These are phyloP conservation scores for Drosophila littoralis DNA, from an alignment of 1,140 invertebrate species.

Conservation along the genomic window DNA sequence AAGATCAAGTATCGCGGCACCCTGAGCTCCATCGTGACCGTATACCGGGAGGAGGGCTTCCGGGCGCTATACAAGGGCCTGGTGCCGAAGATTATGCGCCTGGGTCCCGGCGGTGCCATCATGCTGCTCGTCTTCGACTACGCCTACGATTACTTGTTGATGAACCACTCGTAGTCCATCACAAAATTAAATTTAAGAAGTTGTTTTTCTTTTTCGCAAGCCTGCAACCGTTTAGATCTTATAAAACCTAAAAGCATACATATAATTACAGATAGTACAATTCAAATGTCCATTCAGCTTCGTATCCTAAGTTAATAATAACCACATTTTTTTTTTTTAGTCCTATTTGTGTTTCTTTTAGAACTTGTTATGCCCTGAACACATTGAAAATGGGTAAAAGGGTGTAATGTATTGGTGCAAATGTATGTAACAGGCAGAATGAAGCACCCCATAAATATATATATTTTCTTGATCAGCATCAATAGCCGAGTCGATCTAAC, in stretches of 20 bases:
- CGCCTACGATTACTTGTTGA: conserved; percentile 88
- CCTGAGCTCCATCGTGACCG: conserved; percentile 89
- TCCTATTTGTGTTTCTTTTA: too few relatives aligned
- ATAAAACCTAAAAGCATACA: not conserved
- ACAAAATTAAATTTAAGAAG: not conserved
- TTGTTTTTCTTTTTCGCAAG: not conserved
- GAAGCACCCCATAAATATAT: too few relatives aligned
- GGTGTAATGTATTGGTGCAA: too few relatives aligned
- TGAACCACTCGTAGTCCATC: conserved; percentile 55
- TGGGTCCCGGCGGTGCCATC: conserved; percentile 96
- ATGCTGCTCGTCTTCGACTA: conserved; percentile 95
- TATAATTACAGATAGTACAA: too few relatives aligned
- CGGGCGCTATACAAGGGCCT: conserved; percentile 95
- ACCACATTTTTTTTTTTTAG: too few relatives aligned
- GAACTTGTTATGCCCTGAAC: too few relatives aligned
- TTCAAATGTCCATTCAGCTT: too few relatives aligned
- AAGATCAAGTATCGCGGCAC: conserved; percentile 92
- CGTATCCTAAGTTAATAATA: too few relatives aligned
- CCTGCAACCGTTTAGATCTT: not conserved
- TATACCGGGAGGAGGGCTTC: conserved; percentile 95
- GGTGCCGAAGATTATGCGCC: conserved; percentile 93
- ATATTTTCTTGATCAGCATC: too few relatives aligned
- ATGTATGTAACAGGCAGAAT: too few relatives aligned
- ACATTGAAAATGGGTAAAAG: too few relatives aligned
- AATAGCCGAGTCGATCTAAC: too few relatives aligned